Base-by-base conservation (phyloP, 1,140 invertebrate species). In the Lucilia sericata region DNA sequence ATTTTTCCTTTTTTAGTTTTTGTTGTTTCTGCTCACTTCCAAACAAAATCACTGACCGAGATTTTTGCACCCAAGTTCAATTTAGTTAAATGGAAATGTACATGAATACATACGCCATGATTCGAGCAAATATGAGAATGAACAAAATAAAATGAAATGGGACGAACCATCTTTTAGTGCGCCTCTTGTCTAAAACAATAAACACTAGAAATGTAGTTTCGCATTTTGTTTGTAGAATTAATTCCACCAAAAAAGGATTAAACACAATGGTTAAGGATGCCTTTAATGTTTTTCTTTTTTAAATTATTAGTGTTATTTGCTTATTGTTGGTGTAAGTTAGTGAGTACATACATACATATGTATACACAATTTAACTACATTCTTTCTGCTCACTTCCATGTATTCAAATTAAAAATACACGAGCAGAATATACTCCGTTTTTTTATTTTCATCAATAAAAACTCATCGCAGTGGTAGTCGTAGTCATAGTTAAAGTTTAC, bases 31-130 rank as follows among this genome's bases (percentile, higher is more conserved):
- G 34, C 36, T 47, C 76, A 80, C 42, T 49, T 47, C 76, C 76
- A 80, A 80, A 80, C 47, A 80, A 49, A 80, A 80, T 80, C 76
- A 80, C 76, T 80, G 76, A 80, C 76, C 76, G 76, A 80, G 76
- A 80, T 80, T 80, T 49, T 47, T 49, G 42, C 76, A 80, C 76
- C 47, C 76, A 80, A 80, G 76, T 80, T 80, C 76, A 80, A 80
- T 80, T 80, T 49, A n/a, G 47, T 49, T 25, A 70, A 70, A 70
- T 70, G 65, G 21, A 70, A 70, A 70, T 42, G 42, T 42, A 42
- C 42, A 42, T 42, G 7, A 7, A 70, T 21, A 12, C 65, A 21
- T 25, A 21, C 42, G 25, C 13, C 76, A 25, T 49, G 21, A 17
- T 21, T 12, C n/a, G 19, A 51, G 9, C 76, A 21, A 80, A 80